phyloP scores from a whole-genome alignment of 35 echinoderm and acorn worm genomes.

The Strongylocentrotus purpuratus region DNA sequence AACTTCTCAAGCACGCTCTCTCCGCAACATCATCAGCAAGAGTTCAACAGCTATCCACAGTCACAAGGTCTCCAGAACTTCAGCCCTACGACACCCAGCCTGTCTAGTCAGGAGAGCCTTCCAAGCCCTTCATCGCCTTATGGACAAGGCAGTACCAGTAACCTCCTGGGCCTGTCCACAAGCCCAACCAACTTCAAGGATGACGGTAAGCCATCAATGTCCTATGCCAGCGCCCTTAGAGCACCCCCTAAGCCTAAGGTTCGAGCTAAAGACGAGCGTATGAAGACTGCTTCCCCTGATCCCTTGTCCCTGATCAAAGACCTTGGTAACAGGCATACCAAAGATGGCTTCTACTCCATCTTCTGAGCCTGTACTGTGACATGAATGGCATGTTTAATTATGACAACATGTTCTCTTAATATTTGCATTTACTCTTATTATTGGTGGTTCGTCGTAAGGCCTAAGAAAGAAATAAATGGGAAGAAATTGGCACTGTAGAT shows the following conservation, averaged over 20 bases:
- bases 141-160: slow-evolving; percentile 47
- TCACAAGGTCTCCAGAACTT: slow-evolving; percentile 34
- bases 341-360: slow-evolving; percentile 93
- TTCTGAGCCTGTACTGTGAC: slow-evolving; percentile 31
- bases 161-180: not conserved
- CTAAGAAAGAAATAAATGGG: too few relatives aligned
- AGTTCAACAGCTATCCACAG: slow-evolving; percentile 43
- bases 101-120: slow-evolving; percentile 48
- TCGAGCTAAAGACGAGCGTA: slow-evolving; percentile 64
- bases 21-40: slow-evolving; percentile 1
- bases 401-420: not conserved
- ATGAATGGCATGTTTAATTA: not conserved
- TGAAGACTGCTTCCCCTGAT: slow-evolving; percentile 91
- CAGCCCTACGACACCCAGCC: slow-evolving; percentile 41
- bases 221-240: slow-evolving; percentile 89
- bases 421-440: too few relatives aligned
- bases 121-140: slow-evolving; percentile 54
- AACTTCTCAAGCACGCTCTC: slow-evolving; percentile 27
- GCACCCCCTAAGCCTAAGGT: slow-evolving; percentile 85
- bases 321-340: slow-evolving; percentile 82
- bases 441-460: too few relatives aligned
- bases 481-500: too few relatives aligned
- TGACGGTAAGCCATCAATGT: slow-evolving; percentile 62
- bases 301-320: slow-evolving; percentile 94
- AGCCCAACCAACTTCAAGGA: slow-evolving; percentile 57